A percentile compares a stretch with the other conserved stretches of the same genome.
These are phyloP conservation scores for Prosapia bicincta DNA, from an alignment of 2,888 invertebrate species.

Conservation along the genomic window DNA sequence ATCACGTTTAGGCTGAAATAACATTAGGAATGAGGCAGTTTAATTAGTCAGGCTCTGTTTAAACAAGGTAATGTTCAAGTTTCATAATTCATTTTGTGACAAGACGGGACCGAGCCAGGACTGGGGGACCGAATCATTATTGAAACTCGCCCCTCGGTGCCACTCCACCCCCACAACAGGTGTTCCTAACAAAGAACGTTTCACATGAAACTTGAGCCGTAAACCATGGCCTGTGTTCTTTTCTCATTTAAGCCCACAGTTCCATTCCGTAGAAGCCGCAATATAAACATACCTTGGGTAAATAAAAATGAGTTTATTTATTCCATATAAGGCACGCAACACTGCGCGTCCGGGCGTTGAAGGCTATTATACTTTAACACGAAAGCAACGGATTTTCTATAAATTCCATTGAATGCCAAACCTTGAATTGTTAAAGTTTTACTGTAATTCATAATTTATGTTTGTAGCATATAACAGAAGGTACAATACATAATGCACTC, in stretches of 20 bases:
- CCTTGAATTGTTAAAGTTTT: too few relatives aligned
- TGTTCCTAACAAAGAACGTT: background rate
- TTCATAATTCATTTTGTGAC: background rate
- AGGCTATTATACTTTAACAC: too few relatives aligned
- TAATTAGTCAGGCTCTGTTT: background rate
- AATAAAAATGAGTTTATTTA: background rate
- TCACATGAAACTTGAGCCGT: background rate
- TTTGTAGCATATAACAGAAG: too few relatives aligned
- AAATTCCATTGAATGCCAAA: too few relatives aligned
- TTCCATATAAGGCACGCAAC: background rate
- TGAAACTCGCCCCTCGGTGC: background rate
- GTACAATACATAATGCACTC: too few relatives aligned
- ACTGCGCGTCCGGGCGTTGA: too few relatives aligned
- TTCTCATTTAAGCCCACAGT: background rate
- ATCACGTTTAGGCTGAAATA: too few relatives aligned
- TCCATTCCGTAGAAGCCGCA: background rate
- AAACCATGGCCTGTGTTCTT: background rate
- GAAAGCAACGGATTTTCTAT: too few relatives aligned
- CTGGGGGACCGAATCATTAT: background rate
- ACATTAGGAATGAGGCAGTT: too few relatives aligned
- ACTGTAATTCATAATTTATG: too few relatives aligned
- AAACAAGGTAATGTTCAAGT: background rate
- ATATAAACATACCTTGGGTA: background rate
- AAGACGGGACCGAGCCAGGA: background rate
- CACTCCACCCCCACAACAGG: background rate